Evolutionary conservation across 2,888 invertebrate species (phyloP).

Genomic region (Noctua pronuba): DNA sequence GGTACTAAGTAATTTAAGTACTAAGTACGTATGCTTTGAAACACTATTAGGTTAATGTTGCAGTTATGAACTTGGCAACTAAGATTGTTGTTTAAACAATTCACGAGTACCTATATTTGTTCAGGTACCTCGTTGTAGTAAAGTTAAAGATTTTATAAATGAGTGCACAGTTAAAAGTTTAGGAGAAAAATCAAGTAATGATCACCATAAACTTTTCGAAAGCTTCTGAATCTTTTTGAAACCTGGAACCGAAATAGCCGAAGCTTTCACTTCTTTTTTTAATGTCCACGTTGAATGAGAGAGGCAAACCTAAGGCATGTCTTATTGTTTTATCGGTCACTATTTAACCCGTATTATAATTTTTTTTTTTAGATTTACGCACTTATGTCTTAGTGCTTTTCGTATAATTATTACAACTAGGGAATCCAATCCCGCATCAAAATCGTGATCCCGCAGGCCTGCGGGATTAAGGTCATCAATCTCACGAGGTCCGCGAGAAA

Average conservation of each 20-base stretch:
- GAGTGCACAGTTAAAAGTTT: neutral
- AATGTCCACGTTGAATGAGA: no score
- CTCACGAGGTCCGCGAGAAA: no score
- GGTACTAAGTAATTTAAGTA: neutral
- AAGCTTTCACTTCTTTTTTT: neutral
- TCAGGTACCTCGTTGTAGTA: conserved; percentile 6
- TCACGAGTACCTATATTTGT: conserved; percentile 14
- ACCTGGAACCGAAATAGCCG: neutral
- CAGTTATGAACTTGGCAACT: conserved; percentile 45
- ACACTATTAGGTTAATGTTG: conserved; percentile 13
- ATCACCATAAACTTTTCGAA: neutral
- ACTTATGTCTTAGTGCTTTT: neutral
- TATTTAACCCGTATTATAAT: neutral
- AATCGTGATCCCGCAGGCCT: no score
- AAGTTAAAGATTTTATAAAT: neutral
- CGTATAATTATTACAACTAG: neutral
- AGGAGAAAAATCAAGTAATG: neutral
- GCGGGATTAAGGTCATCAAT: no score
- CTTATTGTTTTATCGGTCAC: neutral
- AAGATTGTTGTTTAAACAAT: conserved; percentile 33
- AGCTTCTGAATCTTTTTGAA: neutral
- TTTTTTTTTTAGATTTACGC: neutral
- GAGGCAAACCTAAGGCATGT: neutral
- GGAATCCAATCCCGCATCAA: no score
- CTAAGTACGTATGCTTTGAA: neutral